phyloP scores from a whole-genome alignment of 2,113 vertebrate species.

The Harpagus bidentatus region DNA sequence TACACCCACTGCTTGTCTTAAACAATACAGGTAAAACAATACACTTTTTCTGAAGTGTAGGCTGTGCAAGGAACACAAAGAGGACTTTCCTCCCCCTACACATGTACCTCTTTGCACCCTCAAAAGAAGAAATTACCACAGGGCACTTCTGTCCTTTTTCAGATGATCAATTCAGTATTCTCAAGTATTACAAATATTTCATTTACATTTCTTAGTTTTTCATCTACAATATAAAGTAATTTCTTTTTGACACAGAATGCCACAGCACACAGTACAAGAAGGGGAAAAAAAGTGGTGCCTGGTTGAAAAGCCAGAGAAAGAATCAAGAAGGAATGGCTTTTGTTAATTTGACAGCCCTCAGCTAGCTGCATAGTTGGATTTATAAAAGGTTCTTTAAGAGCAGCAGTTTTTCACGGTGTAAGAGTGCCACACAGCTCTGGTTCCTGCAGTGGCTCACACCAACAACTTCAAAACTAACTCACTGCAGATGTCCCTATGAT shows the following conservation, averaged over 20 bases:
- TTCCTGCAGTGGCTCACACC: conserved; percentile 54
- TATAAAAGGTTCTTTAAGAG: conserved; percentile 11
- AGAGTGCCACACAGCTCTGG: conserved; percentile 58
- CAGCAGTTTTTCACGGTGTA: conserved; percentile 32
- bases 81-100: neutral
- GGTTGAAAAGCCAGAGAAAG: neutral
- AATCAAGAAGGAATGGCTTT: conserved; percentile 22
- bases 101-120: neutral
- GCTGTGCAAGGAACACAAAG: neutral
- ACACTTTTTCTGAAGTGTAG: neutral
- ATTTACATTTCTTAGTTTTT: conserved; percentile 5
- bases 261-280: neutral
- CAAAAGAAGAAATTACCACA: neutral
- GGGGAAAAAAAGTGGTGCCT: neutral
- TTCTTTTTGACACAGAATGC: neutral
- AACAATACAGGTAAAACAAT: conserved; percentile 32
- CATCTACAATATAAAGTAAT: neutral
- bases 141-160: neutral
- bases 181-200: neutral
- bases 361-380: conserved; percentile 18
- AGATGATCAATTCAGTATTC: neutral
- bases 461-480: conserved; percentile 74
- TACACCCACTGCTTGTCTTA: neutral
- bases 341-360: conserved; percentile 49
- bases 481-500: conserved; percentile 76